These are phyloP conservation scores for Delphinus delphis DNA, from an alignment of 2,113 vertebrate species.

Conservation along the genomic window DNA sequence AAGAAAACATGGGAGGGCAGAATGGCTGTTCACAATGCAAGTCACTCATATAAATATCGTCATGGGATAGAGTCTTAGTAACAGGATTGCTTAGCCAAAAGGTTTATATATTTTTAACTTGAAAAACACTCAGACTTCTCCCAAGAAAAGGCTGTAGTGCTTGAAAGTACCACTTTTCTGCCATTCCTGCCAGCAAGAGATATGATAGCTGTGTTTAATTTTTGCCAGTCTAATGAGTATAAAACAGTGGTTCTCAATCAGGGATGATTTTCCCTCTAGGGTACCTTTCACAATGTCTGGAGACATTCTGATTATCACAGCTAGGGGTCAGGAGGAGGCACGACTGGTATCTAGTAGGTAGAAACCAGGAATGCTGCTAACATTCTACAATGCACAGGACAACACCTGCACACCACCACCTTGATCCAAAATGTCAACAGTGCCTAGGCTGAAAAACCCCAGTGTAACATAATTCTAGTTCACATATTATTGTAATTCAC, in stretches of 20 bases:
- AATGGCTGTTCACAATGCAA: not conserved
- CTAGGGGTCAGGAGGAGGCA: not conserved
- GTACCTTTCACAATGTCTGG: not conserved
- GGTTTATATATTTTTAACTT: not conserved
- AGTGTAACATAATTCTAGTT: not conserved
- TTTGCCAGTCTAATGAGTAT: not conserved
- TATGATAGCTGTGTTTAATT: not conserved
- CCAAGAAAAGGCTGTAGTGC: not conserved
- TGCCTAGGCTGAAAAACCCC: not conserved
- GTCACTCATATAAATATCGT: not conserved
- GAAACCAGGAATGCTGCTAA: not conserved
- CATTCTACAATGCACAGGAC: not conserved
- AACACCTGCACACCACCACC: not conserved
- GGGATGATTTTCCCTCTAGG: not conserved
- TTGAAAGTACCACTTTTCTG: not conserved
- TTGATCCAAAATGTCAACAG: not conserved
- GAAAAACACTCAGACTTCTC: not conserved
- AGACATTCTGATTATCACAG: not conserved
- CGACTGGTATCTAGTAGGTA: not conserved
- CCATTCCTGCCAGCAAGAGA: not conserved
- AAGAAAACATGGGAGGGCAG: not conserved
- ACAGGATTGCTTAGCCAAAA: not conserved
- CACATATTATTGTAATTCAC: not conserved
- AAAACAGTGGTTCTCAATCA: constrained; percentile 11
- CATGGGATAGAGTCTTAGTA: not conserved